These are phyloP conservation scores for Tribolium castaneum DNA, from an alignment of 1,140 invertebrate genomes.

Conservation along the genomic window DNA sequence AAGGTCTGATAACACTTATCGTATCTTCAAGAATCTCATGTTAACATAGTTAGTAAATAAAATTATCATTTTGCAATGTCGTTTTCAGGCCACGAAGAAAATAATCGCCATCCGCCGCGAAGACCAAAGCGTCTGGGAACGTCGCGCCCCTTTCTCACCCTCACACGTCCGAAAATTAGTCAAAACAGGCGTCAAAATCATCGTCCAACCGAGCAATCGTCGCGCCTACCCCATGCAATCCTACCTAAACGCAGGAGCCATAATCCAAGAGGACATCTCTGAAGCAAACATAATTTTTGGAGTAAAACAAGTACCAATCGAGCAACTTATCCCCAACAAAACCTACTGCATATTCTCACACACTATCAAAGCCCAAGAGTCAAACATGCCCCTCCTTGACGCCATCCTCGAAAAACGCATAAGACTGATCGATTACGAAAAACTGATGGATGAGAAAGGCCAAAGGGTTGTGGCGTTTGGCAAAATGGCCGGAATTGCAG, in stretches of 20 bases:
- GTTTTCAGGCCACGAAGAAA: slow-evolving; percentile 63
- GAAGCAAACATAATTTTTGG: slow-evolving; percentile 97
- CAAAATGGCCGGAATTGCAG: slow-evolving; percentile 98
- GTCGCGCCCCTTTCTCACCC: slow-evolving; percentile 94
- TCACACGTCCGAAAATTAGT: slow-evolving; percentile 86
- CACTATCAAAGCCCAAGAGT: slow-evolving; percentile 98
- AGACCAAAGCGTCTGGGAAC: slow-evolving; percentile 98
- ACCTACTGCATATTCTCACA: slow-evolving; percentile 99
- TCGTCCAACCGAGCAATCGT: slow-evolving; percentile 98
- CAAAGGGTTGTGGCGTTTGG: slow-evolving; percentile 97
- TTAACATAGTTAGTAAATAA: neutral
- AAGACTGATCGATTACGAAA: slow-evolving; percentile 97
- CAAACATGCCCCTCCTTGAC: slow-evolving; percentile 97
- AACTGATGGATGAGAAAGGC: slow-evolving; percentile 89
- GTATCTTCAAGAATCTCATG: neutral
- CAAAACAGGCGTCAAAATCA: slow-evolving; percentile 89
- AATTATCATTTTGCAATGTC: neutral
- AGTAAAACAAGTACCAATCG: slow-evolving; percentile 97
- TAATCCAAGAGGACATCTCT: slow-evolving; percentile 95
- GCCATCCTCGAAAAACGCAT: slow-evolving; percentile 96
- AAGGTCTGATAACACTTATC: neutral
- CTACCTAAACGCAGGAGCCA: slow-evolving; percentile 89
- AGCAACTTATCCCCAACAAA: slow-evolving; percentile 92
- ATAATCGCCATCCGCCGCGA: slow-evolving; percentile 90
- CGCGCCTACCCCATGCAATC: slow-evolving; percentile 97